These are phyloP conservation scores for Poliocrania exsul DNA, from an alignment of 2,797 vertebrate species.

Conservation along the genomic window DNA sequence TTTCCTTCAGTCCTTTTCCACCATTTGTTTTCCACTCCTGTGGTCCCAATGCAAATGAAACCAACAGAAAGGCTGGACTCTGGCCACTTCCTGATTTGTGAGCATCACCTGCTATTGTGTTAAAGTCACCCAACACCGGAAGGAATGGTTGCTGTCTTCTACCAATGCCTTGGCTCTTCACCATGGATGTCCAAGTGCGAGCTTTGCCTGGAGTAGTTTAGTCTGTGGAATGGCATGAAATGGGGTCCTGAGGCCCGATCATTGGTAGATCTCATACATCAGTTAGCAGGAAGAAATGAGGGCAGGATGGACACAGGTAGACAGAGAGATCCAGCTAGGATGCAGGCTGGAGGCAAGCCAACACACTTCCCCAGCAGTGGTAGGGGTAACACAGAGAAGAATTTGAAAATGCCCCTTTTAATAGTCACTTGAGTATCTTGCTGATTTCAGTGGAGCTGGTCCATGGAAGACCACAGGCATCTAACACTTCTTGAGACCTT, in stretches of 20 bases:
- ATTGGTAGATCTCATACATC: not conserved
- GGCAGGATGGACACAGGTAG: not conserved
- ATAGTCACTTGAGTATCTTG: not conserved
- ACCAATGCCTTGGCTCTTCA: not conserved
- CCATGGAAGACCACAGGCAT: not conserved
- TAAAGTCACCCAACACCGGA: not conserved
- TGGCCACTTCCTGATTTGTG: not conserved
- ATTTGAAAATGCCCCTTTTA: not conserved
- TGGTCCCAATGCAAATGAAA: not conserved
- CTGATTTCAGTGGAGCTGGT: not conserved
- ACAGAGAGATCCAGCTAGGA: not conserved
- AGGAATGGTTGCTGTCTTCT: not conserved
- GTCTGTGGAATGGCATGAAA: not conserved
- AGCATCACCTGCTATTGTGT: not conserved
- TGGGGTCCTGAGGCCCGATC: not conserved
- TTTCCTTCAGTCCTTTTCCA: not conserved
- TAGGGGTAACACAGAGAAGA: not conserved
- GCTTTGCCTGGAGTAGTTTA: not conserved
- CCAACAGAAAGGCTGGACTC: not conserved
- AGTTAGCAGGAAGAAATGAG: not conserved
- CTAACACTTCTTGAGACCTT: not conserved
- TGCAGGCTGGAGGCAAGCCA: not conserved
- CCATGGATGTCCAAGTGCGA: not conserved
- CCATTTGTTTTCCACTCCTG: not conserved
- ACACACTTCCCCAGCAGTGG: not conserved